A percentile compares a stretch with the other conserved stretches of the same genome.
phyloP scores from a whole-genome alignment of 2,797 vertebrate species.

The Eospalax fontanierii region DNA sequence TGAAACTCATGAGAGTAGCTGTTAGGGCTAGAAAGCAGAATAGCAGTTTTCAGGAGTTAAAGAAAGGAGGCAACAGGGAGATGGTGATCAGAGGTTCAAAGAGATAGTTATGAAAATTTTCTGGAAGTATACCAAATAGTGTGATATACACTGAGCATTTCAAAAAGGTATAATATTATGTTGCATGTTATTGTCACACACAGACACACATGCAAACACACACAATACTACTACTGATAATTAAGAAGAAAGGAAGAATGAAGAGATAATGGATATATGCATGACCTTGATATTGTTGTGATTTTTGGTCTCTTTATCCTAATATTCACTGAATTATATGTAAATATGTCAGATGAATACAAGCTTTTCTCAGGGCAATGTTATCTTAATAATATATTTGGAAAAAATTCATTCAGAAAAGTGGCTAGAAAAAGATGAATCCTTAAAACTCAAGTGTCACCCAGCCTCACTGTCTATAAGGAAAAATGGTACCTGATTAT shows the following conservation, averaged over 20 bases:
- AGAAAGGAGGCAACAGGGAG: background rate
- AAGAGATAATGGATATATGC: background rate
- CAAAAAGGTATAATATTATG: background rate
- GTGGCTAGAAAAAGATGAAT: background rate
- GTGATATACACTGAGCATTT: background rate
- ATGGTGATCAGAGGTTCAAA: background rate
- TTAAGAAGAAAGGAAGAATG: background rate
- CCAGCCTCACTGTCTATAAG: background rate
- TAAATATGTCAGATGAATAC: background rate
- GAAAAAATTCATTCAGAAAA: background rate
- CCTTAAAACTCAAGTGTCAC: background rate
- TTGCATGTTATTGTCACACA: background rate
- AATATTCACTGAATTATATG: background rate
- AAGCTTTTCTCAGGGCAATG: background rate
- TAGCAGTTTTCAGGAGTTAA: no score
- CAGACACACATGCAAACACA: background rate
- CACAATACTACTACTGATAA: background rate
- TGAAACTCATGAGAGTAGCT: background rate
- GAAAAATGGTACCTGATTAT: background rate
- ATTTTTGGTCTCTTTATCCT: background rate
- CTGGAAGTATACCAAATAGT: background rate
- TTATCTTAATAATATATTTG: background rate
- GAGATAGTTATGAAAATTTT: background rate
- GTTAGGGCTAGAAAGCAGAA: background rate
- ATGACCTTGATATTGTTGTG: no score